Evolutionary conservation across 1,140 invertebrate genomes (phyloP), one percentile per base, ranked within the genome.

Genomic region (Phymastichus coffea): DNA sequence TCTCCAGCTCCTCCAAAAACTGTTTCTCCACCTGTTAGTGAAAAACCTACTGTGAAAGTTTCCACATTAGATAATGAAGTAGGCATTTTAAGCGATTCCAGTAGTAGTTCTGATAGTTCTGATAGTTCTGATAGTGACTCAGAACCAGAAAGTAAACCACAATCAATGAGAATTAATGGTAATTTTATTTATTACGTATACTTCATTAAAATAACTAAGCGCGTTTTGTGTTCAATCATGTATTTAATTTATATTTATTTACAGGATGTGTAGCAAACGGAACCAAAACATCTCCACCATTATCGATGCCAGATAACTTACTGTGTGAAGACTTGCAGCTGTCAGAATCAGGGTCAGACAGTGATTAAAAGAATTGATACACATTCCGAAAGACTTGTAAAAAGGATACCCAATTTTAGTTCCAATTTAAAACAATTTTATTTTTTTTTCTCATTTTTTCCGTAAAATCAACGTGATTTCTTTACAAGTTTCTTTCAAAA

Each of bases 251-350:
- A 61, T 63, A 54, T 57, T 44, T 64, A 70, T 71, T 68, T n/a
- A 66, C 54, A 74, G 82, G 78, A 26, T 70, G 75, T 55, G 65
- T 28, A 46, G 48, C 64, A 20, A 81, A 74, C 65, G 76, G 64
- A 61, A 68, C 70, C 63, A 63, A 68, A 66, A 58, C 68, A 59
- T 68, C 77, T 57, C 66, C 75, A 51, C 70, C 75, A 46, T 70
- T 81, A 41, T 54, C 81, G 2, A 75, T 85, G 72, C 82, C 83
- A 10, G 77, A 78, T 63, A 81, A 85, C 72, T 79, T 88, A 60
- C 78, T 89, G 41, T 87, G 85, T 71, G 87, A 90, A 67, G 89
- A 92, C 77, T 81, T 92, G 63, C 87, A 88, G 73, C 80, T 92
- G 55, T 91, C 89, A 40, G 89, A 91, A 80, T 85, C 85, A n/a